These are phyloP conservation scores for Sinopyrophorus schimmeli DNA, from an alignment of 2,888 invertebrate species.

Conservation along the genomic window DNA sequence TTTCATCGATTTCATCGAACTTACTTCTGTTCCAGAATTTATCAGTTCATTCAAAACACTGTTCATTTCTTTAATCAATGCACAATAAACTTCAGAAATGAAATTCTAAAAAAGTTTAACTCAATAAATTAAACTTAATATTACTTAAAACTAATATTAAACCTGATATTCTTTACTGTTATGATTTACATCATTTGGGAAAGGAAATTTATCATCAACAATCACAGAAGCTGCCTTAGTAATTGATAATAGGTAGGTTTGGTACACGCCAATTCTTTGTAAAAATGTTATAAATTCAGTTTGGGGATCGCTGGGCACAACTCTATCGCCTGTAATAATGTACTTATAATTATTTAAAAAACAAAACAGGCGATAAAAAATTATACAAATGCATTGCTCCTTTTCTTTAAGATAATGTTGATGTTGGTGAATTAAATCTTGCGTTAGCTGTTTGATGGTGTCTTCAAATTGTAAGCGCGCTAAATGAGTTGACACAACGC, in stretches of 20 bases:
- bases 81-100: constrained; percentile 38
- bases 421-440: constrained; percentile 46
- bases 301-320: background rate
- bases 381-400: constrained; percentile 34
- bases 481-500: constrained; percentile 40
- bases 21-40: constrained; percentile 23
- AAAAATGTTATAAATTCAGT: constrained; percentile 33
- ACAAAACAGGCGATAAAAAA: background rate
- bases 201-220: constrained; percentile 39
- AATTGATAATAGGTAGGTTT: constrained; percentile 44
- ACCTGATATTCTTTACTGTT: constrained; percentile 36
- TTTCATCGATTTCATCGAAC: constrained; percentile 7
- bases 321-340: constrained; percentile 1
- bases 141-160: background rate
- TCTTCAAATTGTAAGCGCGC: constrained; percentile 45
- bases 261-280: constrained; percentile 38
- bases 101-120: constrained; percentile 15
- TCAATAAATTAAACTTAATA: constrained; percentile 5
- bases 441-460: constrained; percentile 42
- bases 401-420: constrained; percentile 37
- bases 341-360: background rate
- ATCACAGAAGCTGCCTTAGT: constrained; percentile 41
- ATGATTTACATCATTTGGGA: constrained; percentile 27
- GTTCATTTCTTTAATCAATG: constrained; percentile 47
- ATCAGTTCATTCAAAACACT: constrained; percentile 42